Percentiles rank a stretch among this genome's conserved stretches.
Conservation (phyloP, 37 sponge, comb jelly and placozoan genomes). For the Haliclona indistincta region DNA sequence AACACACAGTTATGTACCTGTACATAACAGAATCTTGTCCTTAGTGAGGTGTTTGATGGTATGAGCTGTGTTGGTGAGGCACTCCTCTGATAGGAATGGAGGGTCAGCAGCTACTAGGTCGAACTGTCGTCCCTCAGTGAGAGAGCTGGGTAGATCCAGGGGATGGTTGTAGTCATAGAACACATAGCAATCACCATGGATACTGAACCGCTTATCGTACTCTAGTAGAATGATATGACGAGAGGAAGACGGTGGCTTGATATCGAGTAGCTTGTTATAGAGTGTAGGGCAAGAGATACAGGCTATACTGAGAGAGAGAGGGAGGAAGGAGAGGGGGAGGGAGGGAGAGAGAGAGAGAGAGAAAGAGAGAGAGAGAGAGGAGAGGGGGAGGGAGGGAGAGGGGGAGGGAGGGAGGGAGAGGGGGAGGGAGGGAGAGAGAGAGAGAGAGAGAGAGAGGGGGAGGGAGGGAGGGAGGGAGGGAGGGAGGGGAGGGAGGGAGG, state of each 20-base stretch:
- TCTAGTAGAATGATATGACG: conserved; percentile 51
- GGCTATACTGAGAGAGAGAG: conserved; percentile 47
- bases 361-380: background rate
- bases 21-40: conserved; percentile 65
- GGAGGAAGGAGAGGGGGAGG: background rate
- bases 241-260: conserved; percentile 15
- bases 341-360: background rate
- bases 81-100: conserved; percentile 80
- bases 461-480: background rate
- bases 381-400: background rate
- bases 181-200: conserved; percentile 53
- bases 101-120: conserved; percentile 83
- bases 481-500: background rate
- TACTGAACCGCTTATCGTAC: conserved; percentile 65
- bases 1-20: no score
- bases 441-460: background rate
- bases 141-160: conserved; percentile 40
- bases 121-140: conserved; percentile 18
- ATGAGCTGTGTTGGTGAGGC: conserved; percentile 50
- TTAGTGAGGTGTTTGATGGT: conserved; percentile 62
- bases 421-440: background rate
- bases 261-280: conserved; percentile 43
- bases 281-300: conserved; percentile 83
- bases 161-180: conserved; percentile 79
- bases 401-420: background rate